Percentiles rank a stretch among this genome's conserved stretches.
phyloP scores from a whole-genome alignment of 2,113 vertebrate species.

The Parus major region DNA sequence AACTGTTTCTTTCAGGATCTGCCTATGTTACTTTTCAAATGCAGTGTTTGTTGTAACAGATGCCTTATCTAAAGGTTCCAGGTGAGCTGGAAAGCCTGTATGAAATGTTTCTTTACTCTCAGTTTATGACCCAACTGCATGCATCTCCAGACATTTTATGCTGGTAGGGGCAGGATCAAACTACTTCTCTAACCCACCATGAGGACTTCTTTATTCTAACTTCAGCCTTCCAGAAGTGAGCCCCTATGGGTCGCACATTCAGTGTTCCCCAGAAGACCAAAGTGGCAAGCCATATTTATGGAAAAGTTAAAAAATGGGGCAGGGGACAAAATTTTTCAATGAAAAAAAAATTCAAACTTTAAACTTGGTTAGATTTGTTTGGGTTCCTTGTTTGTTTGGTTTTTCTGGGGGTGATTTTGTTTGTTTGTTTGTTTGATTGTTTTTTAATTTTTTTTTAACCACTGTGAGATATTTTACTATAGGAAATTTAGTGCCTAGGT shows the following conservation, averaged over 20 bases:
- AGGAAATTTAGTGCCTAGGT: not conserved
- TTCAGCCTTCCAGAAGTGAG: not conserved
- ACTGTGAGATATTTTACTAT: not conserved
- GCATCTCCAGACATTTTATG: not conserved
- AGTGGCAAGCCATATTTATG: not conserved
- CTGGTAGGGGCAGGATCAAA: not conserved
- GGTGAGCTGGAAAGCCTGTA: not conserved
- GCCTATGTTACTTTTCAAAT: not conserved
- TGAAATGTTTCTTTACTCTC: not conserved
- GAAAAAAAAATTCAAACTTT: not conserved
- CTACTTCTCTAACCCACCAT: not conserved
- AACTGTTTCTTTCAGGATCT: not conserved
- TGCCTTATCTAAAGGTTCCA: not conserved
- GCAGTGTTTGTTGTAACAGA: not conserved
- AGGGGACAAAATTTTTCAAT: not conserved
- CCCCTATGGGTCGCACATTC: not conserved
- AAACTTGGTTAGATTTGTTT: not conserved
- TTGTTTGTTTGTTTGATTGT: not conserved
- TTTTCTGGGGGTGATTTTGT: too few relatives aligned
- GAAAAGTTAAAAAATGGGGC: not conserved
- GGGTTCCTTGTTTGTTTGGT: fast-evolving
- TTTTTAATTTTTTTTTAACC: not conserved
- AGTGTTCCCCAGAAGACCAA: not conserved
- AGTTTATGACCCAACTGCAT: not conserved
- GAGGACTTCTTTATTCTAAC: not conserved